Evolutionary conservation across 2,797 vertebrate species (phyloP).

Genomic region (Hafferia zeledoni): DNA sequence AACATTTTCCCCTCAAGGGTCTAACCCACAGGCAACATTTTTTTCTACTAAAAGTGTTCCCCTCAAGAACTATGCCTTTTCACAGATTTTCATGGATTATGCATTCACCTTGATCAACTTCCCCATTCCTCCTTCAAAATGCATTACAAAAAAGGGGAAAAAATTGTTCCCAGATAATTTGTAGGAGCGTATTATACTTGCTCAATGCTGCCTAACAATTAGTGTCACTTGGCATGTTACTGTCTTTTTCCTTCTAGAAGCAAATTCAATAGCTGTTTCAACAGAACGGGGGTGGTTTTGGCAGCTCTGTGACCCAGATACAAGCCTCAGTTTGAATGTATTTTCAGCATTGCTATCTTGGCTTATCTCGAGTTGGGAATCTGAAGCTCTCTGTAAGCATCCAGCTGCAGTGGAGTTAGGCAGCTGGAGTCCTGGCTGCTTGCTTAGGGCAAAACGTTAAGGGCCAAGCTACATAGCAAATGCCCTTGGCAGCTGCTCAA

Average conservation of each 20-base stretch:
- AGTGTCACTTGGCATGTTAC: slow-evolving; percentile 66
- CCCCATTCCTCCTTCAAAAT: background rate
- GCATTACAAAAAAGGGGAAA: background rate
- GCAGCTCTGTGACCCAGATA: slow-evolving; percentile 71
- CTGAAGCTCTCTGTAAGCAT: slow-evolving; percentile 40
- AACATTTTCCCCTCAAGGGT: background rate
- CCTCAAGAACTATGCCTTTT: background rate
- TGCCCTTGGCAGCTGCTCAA: slow-evolving; percentile 15
- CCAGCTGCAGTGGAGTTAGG: slow-evolving; percentile 52
- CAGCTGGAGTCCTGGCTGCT: slow-evolving; percentile 65
- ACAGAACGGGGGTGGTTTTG: slow-evolving; percentile 50
- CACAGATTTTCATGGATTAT: background rate
- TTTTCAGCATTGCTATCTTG: slow-evolving; percentile 59
- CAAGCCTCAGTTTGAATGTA: slow-evolving; percentile 28
- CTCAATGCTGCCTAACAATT: slow-evolving; percentile 66
- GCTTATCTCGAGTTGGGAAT: slow-evolving; percentile 40
- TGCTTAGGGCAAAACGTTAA: slow-evolving; percentile 11
- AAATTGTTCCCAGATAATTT: slow-evolving; percentile 46
- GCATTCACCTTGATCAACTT: slow-evolving; percentile 15
- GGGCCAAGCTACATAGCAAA: slow-evolving; percentile 53
- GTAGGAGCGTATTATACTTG: slow-evolving; percentile 21
- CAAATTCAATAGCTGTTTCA: slow-evolving; percentile 64
- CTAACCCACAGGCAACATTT: background rate
- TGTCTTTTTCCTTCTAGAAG: slow-evolving; percentile 61
- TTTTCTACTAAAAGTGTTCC: background rate